Conservation (phyloP, 2,888 invertebrate genomes). For the Leptinotarsa tumamoca region DNA sequence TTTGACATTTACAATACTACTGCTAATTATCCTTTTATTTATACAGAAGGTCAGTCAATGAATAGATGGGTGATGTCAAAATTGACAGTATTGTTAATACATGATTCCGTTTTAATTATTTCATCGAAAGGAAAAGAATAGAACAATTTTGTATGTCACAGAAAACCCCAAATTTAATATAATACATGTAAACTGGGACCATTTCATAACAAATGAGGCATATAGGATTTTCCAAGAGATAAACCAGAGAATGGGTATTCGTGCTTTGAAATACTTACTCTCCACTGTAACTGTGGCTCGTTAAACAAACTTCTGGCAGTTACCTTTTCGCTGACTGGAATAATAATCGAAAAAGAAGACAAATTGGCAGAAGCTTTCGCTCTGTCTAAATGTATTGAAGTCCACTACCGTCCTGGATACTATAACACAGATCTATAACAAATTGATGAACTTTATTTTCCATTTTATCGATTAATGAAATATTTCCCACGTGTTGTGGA, state of each 20-base stretch:
- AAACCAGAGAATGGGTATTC: not conserved
- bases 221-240: conserved; percentile 9
- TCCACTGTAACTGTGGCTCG: conserved; percentile 10
- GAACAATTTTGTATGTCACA: not conserved
- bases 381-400: not conserved
- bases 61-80: conserved; percentile 24
- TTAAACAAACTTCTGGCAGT: not conserved
- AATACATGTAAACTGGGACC: not conserved
- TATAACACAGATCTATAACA: no score
- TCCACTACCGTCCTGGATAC: not conserved
- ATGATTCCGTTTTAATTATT: no score
- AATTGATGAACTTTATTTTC: not conserved
- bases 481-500: not conserved
- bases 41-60: conserved; percentile 41
- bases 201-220: conserved; percentile 3
- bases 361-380: not conserved
- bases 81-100: not conserved
- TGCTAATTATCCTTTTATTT: conserved; percentile 42
- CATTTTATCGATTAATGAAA: not conserved
- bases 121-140: not conserved
- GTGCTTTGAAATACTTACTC: not conserved
- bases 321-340: not conserved
- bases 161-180: not conserved
- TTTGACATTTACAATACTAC: conserved; percentile 54
- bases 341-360: not conserved